Percentiles rank a stretch among this genome's conserved stretches.
These are phyloP conservation scores for Peromyscus eremicus DNA, from an alignment of 2,797 vertebrate species.

Conservation along the genomic window DNA sequence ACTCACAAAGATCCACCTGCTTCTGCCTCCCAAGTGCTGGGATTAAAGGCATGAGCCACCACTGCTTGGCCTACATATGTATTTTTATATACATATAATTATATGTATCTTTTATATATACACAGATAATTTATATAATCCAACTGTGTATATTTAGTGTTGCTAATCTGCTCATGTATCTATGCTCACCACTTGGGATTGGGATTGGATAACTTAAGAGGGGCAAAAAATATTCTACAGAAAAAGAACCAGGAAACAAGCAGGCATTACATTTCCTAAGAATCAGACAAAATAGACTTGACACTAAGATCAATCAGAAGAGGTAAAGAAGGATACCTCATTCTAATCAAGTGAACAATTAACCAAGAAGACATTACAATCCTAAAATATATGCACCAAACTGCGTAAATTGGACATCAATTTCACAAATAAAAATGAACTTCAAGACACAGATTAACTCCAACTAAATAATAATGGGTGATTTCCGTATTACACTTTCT, in stretches of 20 bases:
- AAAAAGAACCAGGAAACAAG: neutral
- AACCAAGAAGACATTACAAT: neutral
- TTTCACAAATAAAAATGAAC: neutral
- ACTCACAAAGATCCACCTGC: no score
- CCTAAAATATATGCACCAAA: neutral
- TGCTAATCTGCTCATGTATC: neutral
- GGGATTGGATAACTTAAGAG: neutral
- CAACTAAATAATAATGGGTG: neutral
- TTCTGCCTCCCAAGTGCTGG: no score
- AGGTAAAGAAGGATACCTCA: neutral
- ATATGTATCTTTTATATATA: neutral
- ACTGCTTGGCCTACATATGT: no score
- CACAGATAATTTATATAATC: neutral
- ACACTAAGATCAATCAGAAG: neutral
- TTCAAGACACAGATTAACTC: neutral
- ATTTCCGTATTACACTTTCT: neutral
- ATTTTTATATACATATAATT: neutral
- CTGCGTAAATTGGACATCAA: neutral
- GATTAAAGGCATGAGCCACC: no score
- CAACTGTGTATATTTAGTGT: neutral
- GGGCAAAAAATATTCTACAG: neutral
- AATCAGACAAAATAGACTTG: neutral
- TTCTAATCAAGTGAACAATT: neutral
- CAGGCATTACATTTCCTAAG: neutral
- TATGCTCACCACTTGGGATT: neutral